A percentile compares a stretch with the other conserved stretches of the same genome.
Conservation (phyloP, 1,140 invertebrate species). For the Asobara japonica region DNA sequence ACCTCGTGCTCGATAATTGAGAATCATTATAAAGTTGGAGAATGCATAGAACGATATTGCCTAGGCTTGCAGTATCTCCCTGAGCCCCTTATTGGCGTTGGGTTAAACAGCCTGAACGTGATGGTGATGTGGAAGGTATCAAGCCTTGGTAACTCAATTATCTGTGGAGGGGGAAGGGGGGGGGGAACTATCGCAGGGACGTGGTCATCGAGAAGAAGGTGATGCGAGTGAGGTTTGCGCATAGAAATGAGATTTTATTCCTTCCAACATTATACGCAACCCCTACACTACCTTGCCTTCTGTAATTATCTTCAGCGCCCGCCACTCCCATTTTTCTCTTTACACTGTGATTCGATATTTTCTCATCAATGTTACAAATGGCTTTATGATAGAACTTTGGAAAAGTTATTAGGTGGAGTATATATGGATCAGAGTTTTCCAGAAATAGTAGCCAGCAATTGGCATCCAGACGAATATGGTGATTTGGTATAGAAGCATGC, state of each 20-base stretch:
- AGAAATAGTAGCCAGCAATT: neutral
- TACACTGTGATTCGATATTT: neutral
- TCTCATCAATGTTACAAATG: neutral
- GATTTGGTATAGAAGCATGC: neutral
- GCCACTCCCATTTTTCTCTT: neutral
- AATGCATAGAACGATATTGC: neutral
- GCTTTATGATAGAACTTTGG: neutral
- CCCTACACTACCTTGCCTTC: neutral
- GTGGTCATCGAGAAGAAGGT: constrained; percentile 18
- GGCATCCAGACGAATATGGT: neutral
- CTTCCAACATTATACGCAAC: neutral
- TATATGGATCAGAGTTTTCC: neutral
- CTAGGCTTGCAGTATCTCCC: neutral
- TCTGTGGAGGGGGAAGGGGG: no score
- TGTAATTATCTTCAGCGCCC: constrained; percentile 6
- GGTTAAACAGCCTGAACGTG: constrained; percentile 11
- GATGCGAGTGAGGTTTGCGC: neutral
- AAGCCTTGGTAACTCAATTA: constrained; percentile 14
- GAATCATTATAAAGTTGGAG: neutral
- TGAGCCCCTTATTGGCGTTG: neutral
- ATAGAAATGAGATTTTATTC: constrained; percentile 30
- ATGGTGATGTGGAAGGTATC: neutral
- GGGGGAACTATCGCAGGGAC: neutral
- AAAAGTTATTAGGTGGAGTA: neutral
- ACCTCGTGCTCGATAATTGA: neutral